phyloP scores from a whole-genome alignment of 2,888 invertebrate species.

The Drosophila anomalata region DNA sequence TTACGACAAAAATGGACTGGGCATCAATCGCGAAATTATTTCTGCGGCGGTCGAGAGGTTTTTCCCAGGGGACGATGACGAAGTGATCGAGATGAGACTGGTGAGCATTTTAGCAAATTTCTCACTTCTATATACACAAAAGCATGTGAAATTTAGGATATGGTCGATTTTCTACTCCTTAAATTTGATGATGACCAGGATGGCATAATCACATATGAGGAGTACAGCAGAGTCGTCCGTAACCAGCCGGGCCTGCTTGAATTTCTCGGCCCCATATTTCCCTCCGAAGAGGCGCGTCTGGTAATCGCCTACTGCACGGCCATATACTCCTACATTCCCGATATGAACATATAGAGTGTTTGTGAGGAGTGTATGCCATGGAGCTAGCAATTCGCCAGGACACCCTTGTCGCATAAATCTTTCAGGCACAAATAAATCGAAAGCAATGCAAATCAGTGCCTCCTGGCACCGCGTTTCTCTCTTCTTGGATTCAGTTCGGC shows the following conservation, averaged over 20 bases:
- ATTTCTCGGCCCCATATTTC: conserved; percentile 37
- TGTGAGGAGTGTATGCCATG: not conserved
- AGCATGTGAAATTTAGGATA: conserved; percentile 4
- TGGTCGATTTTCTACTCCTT: conserved; percentile 26
- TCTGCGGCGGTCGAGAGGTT: conserved; percentile 19
- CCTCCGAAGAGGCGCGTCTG: conserved; percentile 14
- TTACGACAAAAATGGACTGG: conserved; percentile 21
- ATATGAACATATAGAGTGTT: conserved; percentile 3
- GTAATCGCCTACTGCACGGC: conserved; percentile 25
- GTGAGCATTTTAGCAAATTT: conserved; percentile 4
- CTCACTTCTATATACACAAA: not conserved
- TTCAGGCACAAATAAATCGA: conserved; percentile 69
- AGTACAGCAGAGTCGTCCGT: conserved; percentile 23
- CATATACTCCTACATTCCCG: conserved; percentile 27
- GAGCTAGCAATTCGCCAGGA: conserved; percentile 51
- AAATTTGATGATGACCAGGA: conserved; percentile 35
- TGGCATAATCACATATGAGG: conserved; percentile 25
- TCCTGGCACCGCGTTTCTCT: conserved; percentile 23
- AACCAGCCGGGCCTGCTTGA: conserved; percentile 20
- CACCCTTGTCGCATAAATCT: conserved; percentile 61
- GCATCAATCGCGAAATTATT: conserved; percentile 23
- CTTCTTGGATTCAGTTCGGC: not conserved
- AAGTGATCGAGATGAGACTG: conserved; percentile 29
- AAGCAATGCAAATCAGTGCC: conserved; percentile 63
- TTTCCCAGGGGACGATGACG: conserved; percentile 32